These are phyloP conservation scores for Drosophila austrosaltans DNA, from an alignment of 2,888 invertebrate species.

Conservation along the genomic window DNA sequence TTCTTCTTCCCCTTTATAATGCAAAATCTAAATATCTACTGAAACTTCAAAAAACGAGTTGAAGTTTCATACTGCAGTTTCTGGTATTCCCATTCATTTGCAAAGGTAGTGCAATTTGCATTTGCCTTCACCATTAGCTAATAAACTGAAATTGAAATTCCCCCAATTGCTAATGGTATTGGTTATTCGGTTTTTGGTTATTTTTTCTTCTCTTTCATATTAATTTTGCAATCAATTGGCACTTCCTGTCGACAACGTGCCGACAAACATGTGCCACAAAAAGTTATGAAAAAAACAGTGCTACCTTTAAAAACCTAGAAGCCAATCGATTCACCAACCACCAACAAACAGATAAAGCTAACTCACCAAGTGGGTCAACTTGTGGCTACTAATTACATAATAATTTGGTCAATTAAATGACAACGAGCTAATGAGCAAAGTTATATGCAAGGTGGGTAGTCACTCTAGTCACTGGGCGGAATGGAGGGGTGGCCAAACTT, in stretches of 20 bases:
- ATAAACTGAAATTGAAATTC: neutral
- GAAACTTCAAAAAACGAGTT: too few relatives aligned
- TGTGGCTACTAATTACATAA: constrained; percentile 79
- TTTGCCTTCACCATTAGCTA: neutral
- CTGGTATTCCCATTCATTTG: too few relatives aligned
- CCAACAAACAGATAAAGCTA: neutral
- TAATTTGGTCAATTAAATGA: constrained; percentile 80
- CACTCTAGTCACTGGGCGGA: constrained; percentile 2
- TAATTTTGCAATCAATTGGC: constrained; percentile 11
- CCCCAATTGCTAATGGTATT: neutral
- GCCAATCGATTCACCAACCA: constrained; percentile 34
- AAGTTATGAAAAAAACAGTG: constrained; percentile 36
- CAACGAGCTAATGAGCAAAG: constrained; percentile 74
- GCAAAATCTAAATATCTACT: too few relatives aligned
- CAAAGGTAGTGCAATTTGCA: neutral
- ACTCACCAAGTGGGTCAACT: constrained; percentile 65
- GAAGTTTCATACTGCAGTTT: too few relatives aligned
- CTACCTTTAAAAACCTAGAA: constrained; percentile 9
- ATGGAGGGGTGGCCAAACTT: constrained; percentile 38
- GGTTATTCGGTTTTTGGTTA: neutral
- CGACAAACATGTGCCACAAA: constrained; percentile 61
- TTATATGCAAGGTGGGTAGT: constrained; percentile 64
- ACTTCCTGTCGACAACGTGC: constrained; percentile 64
- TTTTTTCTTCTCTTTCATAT: neutral
- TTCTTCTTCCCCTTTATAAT: too few relatives aligned